These are phyloP conservation scores for Aulostomus chinensis DNA, from an alignment of 2,797 vertebrate genomes.

Conservation along the genomic window DNA sequence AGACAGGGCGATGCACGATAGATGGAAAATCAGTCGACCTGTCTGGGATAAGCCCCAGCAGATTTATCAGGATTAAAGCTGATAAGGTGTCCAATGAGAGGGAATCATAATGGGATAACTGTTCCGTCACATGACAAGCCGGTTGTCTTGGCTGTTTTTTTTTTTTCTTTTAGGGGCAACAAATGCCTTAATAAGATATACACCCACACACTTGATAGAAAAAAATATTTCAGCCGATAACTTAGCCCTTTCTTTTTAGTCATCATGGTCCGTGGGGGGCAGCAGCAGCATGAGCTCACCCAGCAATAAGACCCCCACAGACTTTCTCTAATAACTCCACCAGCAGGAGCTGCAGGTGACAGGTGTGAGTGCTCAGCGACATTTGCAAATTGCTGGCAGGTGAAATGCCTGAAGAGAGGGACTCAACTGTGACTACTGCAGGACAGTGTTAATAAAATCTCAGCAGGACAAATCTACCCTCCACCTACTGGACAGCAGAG, in stretches of 20 bases:
- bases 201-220: conserved; percentile 5
- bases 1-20: neutral
- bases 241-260: conserved; percentile 33
- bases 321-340: conserved; percentile 49
- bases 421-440: too few relatives aligned
- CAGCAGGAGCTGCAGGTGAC: conserved; percentile 36
- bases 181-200: conserved; percentile 10
- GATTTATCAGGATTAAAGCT: conserved; percentile 52
- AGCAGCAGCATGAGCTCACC: conserved; percentile 5
- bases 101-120: conserved; percentile 52
- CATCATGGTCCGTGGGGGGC: conserved; percentile 12
- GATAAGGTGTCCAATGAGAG: conserved; percentile 51
- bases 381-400: conserved; percentile 5
- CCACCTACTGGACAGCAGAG: too few relatives aligned
- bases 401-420: conserved; percentile 16
- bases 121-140: conserved; percentile 43
- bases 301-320: conserved; percentile 34
- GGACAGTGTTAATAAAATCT: neutral
- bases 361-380: conserved; percentile 22
- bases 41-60: conserved; percentile 35
- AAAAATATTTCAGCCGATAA: too few relatives aligned
- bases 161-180: neutral
- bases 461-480: too few relatives aligned
- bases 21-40: conserved; percentile 37
- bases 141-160: conserved; percentile 15